Conservation (phyloP, 37 sponge, comb jelly and placozoan genomes). For the Chondrosia reniformis region DNA sequence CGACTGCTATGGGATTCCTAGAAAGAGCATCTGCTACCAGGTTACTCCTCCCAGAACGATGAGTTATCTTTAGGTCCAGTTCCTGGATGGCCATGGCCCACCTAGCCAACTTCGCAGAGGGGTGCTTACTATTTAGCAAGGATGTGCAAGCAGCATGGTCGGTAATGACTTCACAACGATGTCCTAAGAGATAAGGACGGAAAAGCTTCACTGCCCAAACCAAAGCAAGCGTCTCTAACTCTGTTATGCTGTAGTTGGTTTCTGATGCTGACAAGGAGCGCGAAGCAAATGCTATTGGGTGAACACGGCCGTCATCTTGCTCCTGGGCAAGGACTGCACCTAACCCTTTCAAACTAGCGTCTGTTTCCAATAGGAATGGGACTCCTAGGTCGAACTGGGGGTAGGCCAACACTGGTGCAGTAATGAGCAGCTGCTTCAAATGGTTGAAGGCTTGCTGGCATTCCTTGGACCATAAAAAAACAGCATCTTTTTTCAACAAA, state of each 20-base stretch:
- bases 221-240: conserved; percentile 18
- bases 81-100: conserved; percentile 31
- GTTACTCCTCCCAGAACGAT: conserved; percentile 9
- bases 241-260: conserved; percentile 22
- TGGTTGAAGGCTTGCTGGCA: conserved; percentile 25
- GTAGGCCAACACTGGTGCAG: conserved; percentile 23
- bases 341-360: conserved; percentile 44
- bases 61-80: not conserved
- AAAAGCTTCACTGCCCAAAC: conserved; percentile 34
- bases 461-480: conserved; percentile 7
- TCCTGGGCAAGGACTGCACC: conserved; percentile 27
- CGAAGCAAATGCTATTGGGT: conserved; percentile 20
- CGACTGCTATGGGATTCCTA: conserved; percentile 27
- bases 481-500: conserved; percentile 25
- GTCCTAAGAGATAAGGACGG: conserved; percentile 20
- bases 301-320: not conserved
- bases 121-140: conserved; percentile 18
- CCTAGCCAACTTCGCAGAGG: conserved; percentile 20
- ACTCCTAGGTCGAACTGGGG: conserved; percentile 22
- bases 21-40: conserved; percentile 22
- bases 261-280: conserved; percentile 7
- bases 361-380: conserved; percentile 48
- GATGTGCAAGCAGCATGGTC: conserved; percentile 27
- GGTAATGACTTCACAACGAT: conserved; percentile 5
- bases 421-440: not conserved